phyloP scores from a whole-genome alignment of 2,113 vertebrate species.

The Caranx ignobilis region DNA sequence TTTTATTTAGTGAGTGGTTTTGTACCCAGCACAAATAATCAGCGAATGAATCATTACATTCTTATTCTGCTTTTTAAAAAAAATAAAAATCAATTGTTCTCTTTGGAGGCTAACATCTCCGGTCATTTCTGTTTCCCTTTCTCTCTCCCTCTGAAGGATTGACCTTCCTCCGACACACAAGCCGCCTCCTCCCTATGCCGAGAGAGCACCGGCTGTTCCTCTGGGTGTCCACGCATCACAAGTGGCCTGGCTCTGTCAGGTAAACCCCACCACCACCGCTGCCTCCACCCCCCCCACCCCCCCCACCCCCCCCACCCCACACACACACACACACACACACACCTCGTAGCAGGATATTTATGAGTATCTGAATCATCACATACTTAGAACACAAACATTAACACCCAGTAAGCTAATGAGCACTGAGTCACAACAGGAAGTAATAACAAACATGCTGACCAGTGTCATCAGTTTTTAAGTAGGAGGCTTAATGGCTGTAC shows the following conservation, averaged over 20 bases:
- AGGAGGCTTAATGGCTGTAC: conserved; percentile 26
- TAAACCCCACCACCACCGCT: conserved; percentile 55
- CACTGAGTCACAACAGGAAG: conserved; percentile 39
- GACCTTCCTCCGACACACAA: conserved; percentile 87
- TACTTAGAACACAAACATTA: conserved; percentile 1
- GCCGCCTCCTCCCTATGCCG: conserved; percentile 82
- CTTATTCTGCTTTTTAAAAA: conserved; percentile 3
- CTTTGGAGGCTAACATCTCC: conserved; percentile 12
- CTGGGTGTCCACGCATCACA: conserved; percentile 79
- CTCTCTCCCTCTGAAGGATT: conserved; percentile 74
- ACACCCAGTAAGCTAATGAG: conserved; percentile 12
- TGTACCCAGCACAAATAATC: conserved; percentile 8
- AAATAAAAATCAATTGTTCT: neutral
- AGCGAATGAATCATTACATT: neutral
- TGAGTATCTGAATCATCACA: conserved; percentile 29
- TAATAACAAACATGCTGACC: neutral
- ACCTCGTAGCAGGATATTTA: neutral
- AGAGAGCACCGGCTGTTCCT: conserved; percentile 76
- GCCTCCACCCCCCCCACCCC: conserved; percentile 8
- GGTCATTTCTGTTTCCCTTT: conserved; percentile 16
- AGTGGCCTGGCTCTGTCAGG: conserved; percentile 83
- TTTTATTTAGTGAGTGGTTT: conserved; percentile 17
- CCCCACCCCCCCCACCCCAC: too few relatives aligned
- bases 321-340: too few relatives aligned
- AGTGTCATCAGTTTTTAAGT: conserved; percentile 22